Conservation (phyloP, 2,888 invertebrate species). For the Drosophila limbata region DNA sequence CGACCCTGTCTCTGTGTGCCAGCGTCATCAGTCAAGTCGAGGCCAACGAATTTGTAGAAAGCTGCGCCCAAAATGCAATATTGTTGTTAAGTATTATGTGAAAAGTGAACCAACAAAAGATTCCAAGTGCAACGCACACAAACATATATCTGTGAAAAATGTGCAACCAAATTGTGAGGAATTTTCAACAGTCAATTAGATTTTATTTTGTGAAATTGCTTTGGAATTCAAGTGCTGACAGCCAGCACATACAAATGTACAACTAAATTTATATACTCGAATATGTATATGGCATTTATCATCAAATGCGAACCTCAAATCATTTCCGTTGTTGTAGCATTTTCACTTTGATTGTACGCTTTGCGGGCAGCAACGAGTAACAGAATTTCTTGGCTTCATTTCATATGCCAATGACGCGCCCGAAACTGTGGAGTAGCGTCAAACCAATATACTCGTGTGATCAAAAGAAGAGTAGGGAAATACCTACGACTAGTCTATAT, state of each 20-base stretch:
- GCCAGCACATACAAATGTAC: slow-evolving; percentile 30
- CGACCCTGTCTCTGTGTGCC: slow-evolving; percentile 10
- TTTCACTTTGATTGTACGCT: slow-evolving; percentile 57
- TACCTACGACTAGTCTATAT: slow-evolving; percentile 9
- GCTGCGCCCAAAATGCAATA: slow-evolving; percentile 61
- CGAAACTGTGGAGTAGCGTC: slow-evolving; percentile 26
- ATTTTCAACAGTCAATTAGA: slow-evolving; percentile 54
- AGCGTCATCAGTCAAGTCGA: slow-evolving; percentile 48
- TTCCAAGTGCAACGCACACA: slow-evolving; percentile 24
- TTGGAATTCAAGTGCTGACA: slow-evolving; percentile 57
- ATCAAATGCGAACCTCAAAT: slow-evolving; percentile 41
- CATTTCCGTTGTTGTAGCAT: slow-evolving; percentile 54
- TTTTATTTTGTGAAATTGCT: slow-evolving; percentile 45
- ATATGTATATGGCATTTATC: slow-evolving; percentile 27
- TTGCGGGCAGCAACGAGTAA: slow-evolving; percentile 25
- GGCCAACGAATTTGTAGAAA: slow-evolving; percentile 47
- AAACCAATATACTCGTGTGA: slow-evolving; percentile 17
- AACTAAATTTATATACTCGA: not conserved
- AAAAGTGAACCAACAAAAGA: slow-evolving; percentile 56
- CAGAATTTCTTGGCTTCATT: slow-evolving; percentile 56
- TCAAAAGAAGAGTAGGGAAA: slow-evolving; percentile 33
- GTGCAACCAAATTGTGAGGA: slow-evolving; percentile 58
- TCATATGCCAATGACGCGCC: slow-evolving; percentile 53
- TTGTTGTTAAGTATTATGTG: slow-evolving; percentile 40
- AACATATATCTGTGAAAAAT: slow-evolving; percentile 35